Conservation (phyloP, 2,113 vertebrate genomes). For the Mus spicilegus region DNA sequence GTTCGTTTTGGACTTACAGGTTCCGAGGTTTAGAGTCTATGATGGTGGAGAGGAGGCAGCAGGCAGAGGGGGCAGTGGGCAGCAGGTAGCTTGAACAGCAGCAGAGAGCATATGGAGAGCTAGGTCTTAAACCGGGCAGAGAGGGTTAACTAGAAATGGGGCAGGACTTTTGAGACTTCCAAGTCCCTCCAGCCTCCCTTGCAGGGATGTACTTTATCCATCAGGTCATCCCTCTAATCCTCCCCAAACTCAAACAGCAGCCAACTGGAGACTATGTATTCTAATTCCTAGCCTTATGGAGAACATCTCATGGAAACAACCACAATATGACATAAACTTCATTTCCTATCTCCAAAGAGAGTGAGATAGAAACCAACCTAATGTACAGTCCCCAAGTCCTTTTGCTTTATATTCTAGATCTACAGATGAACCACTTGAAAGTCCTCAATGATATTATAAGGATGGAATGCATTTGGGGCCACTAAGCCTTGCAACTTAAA, state of each 20-base stretch:
- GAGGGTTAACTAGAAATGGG: neutral
- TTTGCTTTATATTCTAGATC: conserved; percentile 8
- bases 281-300: neutral
- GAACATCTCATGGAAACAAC: neutral
- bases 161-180: neutral
- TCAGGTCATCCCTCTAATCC: neutral
- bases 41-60: neutral
- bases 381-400: neutral
- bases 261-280: neutral
- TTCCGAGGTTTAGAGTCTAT: neutral
- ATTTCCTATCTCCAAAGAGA: neutral
- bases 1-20: neutral
- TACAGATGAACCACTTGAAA: neutral
- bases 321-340: neutral
- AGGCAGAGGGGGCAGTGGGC: neutral
- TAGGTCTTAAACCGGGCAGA: neutral
- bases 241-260: neutral
- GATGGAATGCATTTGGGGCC: neutral
- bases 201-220: neutral
- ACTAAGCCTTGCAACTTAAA: conserved; percentile 11
- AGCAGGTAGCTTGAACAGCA: neutral
- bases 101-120: neutral
- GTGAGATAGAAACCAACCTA: neutral
- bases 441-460: neutral
- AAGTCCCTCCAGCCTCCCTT: neutral